A percentile compares a stretch with the other conserved stretches of the same genome.
phyloP scores from a whole-genome alignment of 2,888 invertebrate genomes.

The Troides oblongomaculatus region DNA sequence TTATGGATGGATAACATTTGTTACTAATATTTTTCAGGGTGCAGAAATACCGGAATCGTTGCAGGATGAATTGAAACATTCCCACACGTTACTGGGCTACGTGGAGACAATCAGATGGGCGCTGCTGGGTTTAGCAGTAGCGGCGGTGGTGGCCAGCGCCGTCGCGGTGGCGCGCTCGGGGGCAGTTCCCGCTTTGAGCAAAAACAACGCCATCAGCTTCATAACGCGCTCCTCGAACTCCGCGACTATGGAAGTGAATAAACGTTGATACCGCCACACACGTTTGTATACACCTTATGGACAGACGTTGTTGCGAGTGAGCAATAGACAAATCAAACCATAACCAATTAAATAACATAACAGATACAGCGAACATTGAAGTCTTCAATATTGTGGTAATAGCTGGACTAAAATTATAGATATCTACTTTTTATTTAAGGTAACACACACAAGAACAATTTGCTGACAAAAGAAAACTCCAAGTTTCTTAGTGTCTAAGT shows the following conservation, averaged over 20 bases:
- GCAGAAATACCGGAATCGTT: slow-evolving; percentile 58
- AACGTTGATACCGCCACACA: slow-evolving; percentile 36
- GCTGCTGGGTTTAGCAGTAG: slow-evolving; percentile 53
- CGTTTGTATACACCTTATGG: too few relatives aligned
- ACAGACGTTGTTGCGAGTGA: too few relatives aligned
- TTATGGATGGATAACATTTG: not conserved
- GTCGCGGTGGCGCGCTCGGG: slow-evolving; percentile 45
- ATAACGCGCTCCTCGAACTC: slow-evolving; percentile 51
- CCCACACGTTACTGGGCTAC: slow-evolving; percentile 58
- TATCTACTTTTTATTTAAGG: too few relatives aligned
- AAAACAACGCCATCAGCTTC: slow-evolving; percentile 65
- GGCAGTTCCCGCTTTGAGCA: slow-evolving; percentile 49
- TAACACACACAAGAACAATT: too few relatives aligned
- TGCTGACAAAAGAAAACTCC: too few relatives aligned
- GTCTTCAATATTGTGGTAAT: too few relatives aligned
- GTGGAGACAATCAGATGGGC: slow-evolving; percentile 67
- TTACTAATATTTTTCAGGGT: slow-evolving; percentile 50
- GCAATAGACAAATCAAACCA: too few relatives aligned
- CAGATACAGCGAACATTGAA: too few relatives aligned
- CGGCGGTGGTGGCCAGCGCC: slow-evolving; percentile 41
- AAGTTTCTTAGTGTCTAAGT: too few relatives aligned
- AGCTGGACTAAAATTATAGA: too few relatives aligned
- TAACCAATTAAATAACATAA: too few relatives aligned
- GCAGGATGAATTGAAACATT: slow-evolving; percentile 53
- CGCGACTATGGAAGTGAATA: slow-evolving; percentile 46